Evolutionary conservation across 2,888 invertebrate genomes (phyloP).

Genomic region (Agonopterix alstromeriana): DNA sequence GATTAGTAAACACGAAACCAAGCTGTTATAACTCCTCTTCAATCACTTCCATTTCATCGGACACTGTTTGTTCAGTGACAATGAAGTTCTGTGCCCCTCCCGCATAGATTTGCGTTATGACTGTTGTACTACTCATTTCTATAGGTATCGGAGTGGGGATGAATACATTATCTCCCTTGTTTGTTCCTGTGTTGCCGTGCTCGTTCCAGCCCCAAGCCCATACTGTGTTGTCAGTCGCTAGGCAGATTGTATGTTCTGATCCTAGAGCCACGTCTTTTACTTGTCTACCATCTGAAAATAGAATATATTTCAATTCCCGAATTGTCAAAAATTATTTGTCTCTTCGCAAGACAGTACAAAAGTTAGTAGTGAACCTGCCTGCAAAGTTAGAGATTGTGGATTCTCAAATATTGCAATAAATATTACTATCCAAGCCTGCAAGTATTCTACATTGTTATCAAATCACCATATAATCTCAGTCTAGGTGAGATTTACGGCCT

Average conservation of each 20-base stretch:
- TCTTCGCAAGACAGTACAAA: too few species aligned
- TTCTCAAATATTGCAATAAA: too few species aligned
- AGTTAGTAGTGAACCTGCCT: too few species aligned
- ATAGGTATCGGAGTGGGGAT: conserved; percentile 46
- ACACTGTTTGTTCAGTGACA: conserved; percentile 24
- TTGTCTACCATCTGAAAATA: conserved; percentile 55
- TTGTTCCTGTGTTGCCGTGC: conserved; percentile 88
- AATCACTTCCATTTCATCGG: too few species aligned
- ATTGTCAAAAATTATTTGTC: too few species aligned
- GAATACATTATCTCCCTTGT: conserved; percentile 35
- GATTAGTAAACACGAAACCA: not conserved
- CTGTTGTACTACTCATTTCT: conserved; percentile 20
- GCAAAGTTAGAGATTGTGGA: too few species aligned
- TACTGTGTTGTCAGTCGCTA: conserved; percentile 79
- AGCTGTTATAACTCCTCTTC: too few species aligned
- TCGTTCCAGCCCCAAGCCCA: conserved; percentile 95
- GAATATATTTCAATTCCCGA: conserved; percentile 10
- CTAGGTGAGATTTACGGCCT: too few species aligned
- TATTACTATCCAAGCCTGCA: too few species aligned
- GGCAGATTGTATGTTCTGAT: conserved; percentile 87
- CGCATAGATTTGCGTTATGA: conserved; percentile 47
- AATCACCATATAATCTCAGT: too few species aligned
- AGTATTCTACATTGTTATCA: too few species aligned
- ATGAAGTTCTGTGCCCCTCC: conserved; percentile 69
- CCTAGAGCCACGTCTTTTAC: conserved; percentile 80